Conservation (phyloP, 2,113 vertebrate genomes). For the Lanius collurio region DNA sequence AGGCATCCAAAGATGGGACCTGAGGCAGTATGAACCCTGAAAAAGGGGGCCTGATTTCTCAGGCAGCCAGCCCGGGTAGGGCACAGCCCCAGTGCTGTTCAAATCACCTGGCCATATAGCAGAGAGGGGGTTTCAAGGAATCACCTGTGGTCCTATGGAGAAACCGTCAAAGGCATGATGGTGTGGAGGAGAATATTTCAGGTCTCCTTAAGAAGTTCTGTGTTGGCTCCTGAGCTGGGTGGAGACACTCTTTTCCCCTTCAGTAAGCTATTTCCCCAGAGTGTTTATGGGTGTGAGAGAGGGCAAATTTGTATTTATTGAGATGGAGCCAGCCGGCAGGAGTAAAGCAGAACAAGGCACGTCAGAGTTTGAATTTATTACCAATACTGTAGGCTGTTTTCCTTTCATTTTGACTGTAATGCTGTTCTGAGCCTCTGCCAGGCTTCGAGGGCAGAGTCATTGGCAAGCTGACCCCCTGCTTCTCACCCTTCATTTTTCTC, state of each 20-base stretch:
- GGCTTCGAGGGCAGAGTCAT: not conserved
- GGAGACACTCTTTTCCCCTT: not conserved
- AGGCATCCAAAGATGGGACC: not conserved
- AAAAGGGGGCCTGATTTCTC: not conserved
- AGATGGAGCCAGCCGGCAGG: not conserved
- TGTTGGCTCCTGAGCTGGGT: not conserved
- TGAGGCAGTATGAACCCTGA: not conserved
- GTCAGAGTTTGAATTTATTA: constrained; percentile 39
- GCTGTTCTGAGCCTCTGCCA: constrained; percentile 9
- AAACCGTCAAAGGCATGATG: accelerated
- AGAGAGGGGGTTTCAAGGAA: not conserved
- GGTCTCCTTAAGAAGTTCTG: not conserved
- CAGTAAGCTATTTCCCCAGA: not conserved
- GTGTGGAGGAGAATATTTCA: not conserved
- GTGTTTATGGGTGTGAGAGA: not conserved
- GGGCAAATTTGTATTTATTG: constrained; percentile 7
- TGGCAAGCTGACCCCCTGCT: not conserved
- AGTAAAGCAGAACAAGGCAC: not conserved
- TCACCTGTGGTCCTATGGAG: not conserved
- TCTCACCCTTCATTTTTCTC: constrained; percentile 56
- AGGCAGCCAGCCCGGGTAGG: not conserved
- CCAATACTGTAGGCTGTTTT: not conserved
- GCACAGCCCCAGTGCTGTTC: not conserved
- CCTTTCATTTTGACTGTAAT: constrained; percentile 36
- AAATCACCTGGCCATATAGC: not conserved